These are phyloP conservation scores for Iguana delicatissima DNA, from an alignment of 2,797 vertebrate genomes.

Conservation along the genomic window DNA sequence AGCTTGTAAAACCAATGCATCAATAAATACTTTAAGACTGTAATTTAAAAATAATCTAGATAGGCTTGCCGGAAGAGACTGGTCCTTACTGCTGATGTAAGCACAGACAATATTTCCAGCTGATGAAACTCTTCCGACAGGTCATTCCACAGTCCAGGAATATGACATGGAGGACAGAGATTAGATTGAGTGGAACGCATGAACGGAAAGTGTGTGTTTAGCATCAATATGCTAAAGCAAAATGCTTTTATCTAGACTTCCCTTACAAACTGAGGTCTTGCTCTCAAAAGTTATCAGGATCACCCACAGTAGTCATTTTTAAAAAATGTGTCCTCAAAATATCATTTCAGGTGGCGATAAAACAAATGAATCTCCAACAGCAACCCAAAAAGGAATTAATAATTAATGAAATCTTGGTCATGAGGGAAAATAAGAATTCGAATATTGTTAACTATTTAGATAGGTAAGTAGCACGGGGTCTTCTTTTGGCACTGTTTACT, in stretches of 20 bases:
- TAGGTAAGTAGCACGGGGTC: constrained; percentile 83
- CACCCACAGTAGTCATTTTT: too few relatives aligned
- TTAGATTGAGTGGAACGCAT: neutral
- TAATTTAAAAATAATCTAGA: too few relatives aligned
- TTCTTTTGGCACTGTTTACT: neutral
- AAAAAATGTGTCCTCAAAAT: constrained; percentile 37
- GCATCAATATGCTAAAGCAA: neutral
- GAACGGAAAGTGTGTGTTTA: neutral
- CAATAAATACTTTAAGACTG: too few relatives aligned
- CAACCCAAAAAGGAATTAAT: constrained; percentile 99
- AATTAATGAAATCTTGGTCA: constrained; percentile 99
- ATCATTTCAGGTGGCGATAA: constrained; percentile 93
- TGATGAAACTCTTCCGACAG: too few relatives aligned
- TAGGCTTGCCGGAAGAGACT: too few relatives aligned
- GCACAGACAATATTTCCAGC: too few relatives aligned
- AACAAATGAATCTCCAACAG: constrained; percentile 99
- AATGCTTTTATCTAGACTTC: neutral
- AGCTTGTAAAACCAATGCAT: too few relatives aligned
- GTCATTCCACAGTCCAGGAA: too few relatives aligned
- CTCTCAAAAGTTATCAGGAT: neutral
- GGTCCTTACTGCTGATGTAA: too few relatives aligned
- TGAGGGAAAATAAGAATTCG: constrained; percentile 99
- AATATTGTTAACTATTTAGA: constrained; percentile 99
- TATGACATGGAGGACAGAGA: neutral
- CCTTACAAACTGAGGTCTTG: neutral